Percentiles rank a stretch among this genome's conserved stretches.
These are phyloP conservation scores for Kryphioiulus occultus DNA, from an alignment of 2,888 invertebrate genomes.

Conservation along the genomic window DNA sequence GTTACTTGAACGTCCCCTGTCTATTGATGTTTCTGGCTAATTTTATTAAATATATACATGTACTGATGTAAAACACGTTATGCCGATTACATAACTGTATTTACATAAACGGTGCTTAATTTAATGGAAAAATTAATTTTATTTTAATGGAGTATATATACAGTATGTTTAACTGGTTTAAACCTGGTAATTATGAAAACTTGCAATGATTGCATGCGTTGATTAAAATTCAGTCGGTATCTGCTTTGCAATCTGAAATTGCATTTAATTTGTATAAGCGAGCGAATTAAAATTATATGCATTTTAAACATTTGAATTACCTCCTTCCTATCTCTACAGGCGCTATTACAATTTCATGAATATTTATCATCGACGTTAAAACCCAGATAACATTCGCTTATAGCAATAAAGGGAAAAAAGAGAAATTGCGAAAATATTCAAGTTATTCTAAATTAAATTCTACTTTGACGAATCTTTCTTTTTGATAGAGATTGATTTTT, in stretches of 20 bases:
- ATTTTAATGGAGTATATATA: too few relatives aligned
- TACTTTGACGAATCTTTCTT: slow-evolving; percentile 6
- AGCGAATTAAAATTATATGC: not conserved
- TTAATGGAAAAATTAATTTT: too few relatives aligned
- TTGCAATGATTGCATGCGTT: too few relatives aligned
- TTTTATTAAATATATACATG: too few relatives aligned
- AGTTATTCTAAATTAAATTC: slow-evolving; percentile 15
- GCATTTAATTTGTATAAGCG: not conserved
- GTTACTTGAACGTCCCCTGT: too few relatives aligned
- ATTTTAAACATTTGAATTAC: not conserved
- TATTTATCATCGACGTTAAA: not conserved
- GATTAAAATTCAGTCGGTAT: too few relatives aligned
- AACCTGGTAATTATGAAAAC: too few relatives aligned
- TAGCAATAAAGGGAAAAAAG: not conserved
- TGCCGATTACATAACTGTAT: too few relatives aligned
- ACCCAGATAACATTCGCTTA: not conserved
- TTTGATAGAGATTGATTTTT: slow-evolving; percentile 14
- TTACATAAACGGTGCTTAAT: too few relatives aligned
- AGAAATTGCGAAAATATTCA: not conserved
- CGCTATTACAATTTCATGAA: not conserved
- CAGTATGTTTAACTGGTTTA: too few relatives aligned
- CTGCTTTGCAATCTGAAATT: not conserved
- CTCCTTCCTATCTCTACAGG: not conserved
- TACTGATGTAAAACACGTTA: too few relatives aligned
- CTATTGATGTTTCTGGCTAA: too few relatives aligned